Conservation (phyloP, 2,888 invertebrate species). For the Tipula unca region DNA sequence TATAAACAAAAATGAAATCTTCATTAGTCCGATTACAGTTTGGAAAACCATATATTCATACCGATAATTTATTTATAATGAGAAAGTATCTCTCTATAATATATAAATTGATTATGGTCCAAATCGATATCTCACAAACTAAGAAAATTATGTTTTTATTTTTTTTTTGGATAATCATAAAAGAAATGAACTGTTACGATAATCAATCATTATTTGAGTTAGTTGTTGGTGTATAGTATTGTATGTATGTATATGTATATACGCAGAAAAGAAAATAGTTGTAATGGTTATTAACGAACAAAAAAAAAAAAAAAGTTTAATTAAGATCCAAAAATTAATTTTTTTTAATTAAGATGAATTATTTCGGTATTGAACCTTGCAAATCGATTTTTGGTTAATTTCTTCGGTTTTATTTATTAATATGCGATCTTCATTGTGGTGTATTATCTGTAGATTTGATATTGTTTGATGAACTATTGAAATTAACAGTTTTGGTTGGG, state of each 20-base stretch:
- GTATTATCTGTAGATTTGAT: neutral
- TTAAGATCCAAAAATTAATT: neutral
- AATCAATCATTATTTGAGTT: neutral
- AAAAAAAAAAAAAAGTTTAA: neutral
- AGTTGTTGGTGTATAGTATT: neutral
- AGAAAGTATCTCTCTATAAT: neutral
- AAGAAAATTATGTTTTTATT: neutral
- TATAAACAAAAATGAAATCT: neutral
- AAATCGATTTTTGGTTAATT: neutral
- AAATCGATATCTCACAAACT: neutral
- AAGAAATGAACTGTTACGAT: neutral
- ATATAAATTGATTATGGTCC: neutral
- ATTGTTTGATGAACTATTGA: neutral
- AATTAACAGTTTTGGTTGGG: neutral
- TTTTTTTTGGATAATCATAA: neutral
- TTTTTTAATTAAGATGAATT: neutral
- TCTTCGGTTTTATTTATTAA: neutral
- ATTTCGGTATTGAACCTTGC: neutral
- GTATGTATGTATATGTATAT: neutral
- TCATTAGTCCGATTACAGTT: neutral
- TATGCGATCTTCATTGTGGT: neutral
- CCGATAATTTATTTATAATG: neutral
- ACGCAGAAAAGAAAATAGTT: neutral
- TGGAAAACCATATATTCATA: neutral
- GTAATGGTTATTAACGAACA: neutral